Base-by-base conservation (phyloP, 2,888 invertebrate genomes). In the Drymonia ruficornis region DNA sequence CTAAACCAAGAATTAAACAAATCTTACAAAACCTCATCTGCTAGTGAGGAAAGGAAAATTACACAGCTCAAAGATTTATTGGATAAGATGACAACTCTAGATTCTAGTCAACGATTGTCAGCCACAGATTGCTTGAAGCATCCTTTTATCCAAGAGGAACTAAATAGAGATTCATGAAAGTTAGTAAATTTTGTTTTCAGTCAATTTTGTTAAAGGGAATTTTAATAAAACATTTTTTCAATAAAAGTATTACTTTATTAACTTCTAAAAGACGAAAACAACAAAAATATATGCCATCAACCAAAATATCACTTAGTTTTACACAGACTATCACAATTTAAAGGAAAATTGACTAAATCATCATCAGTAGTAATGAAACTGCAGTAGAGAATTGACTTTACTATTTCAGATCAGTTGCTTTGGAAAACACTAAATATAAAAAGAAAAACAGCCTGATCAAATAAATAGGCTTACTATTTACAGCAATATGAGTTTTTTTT, bases 51-150 rank as follows among this genome's bases (percentile, higher is more conserved):
- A 70, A 95, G 96, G 50, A 99, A 99, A 93, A 96, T 99, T 36
- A 94, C 94, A 31, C 99, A 99, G 83, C 93, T 99, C 28, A 97
- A 97, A 87, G 99, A 99, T 86, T 92, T 99, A 46, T 88, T 99
- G 71, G 99, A 99, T 73, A 97, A 97, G 80, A 97, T 98, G 74
- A 94, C 99, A 71, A 95, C 96, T 87, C 91, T 99, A 67, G 99
- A 99, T 91, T 96, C 98, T 12, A 95, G 95, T 63, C 98, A 98
- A 89, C 95, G 99, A 76, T 94, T 97, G 74, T 96, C 97, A 46
- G 94, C 98, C 65, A 97, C 96, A 80, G 98, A 98, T 80, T 98
- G 98, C 46, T 93, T 99, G 60, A 96, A 96, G 59, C 99, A 99
- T 94, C 96, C 97, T 16, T 99, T 99, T 89, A 98, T 99, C 81